Evolutionary conservation across 2,888 invertebrate species (phyloP).

Genomic region (Asteroscopus sphinx): DNA sequence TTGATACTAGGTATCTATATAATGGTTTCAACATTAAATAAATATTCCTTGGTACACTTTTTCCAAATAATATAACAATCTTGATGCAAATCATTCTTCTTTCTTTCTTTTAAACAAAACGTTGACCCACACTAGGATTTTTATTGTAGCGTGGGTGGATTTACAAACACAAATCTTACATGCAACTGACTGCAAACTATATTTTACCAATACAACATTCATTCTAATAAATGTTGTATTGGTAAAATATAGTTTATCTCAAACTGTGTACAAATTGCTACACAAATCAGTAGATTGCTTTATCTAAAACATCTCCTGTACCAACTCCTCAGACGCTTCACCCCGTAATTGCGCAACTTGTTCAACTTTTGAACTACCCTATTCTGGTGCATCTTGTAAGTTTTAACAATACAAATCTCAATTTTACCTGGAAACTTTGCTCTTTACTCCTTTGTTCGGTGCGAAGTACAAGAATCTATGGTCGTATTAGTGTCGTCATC

Average conservation of each 20-base stretch:
- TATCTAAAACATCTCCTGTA: constrained; percentile 26
- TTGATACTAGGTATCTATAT: no score
- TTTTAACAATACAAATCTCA: constrained; percentile 58
- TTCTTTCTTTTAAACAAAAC: no score
- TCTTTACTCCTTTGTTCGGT: constrained; percentile 41
- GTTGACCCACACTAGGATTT: no score
- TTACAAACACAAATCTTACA: no score
- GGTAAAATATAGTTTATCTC: constrained; percentile 7
- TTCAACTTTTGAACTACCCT: constrained; percentile 40
- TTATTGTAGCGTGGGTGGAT: no score
- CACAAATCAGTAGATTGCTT: constrained; percentile 31
- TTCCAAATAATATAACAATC: no score
- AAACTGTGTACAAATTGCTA: constrained; percentile 6
- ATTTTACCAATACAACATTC: no score
- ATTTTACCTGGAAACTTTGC: constrained; percentile 51
- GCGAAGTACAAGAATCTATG: constrained; percentile 48
- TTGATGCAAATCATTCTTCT: no score
- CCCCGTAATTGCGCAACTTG: constrained; percentile 43
- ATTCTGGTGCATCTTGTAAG: constrained; percentile 51
- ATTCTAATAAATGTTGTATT: no score
- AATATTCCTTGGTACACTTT: no score
- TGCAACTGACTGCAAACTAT: no score
- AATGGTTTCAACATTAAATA: no score
- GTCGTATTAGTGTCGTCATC: constrained; percentile 37
- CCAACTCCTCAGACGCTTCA: constrained; percentile 26